These are phyloP conservation scores for Lepus europaeus DNA, from an alignment of 2,113 vertebrate species.

Conservation along the genomic window DNA sequence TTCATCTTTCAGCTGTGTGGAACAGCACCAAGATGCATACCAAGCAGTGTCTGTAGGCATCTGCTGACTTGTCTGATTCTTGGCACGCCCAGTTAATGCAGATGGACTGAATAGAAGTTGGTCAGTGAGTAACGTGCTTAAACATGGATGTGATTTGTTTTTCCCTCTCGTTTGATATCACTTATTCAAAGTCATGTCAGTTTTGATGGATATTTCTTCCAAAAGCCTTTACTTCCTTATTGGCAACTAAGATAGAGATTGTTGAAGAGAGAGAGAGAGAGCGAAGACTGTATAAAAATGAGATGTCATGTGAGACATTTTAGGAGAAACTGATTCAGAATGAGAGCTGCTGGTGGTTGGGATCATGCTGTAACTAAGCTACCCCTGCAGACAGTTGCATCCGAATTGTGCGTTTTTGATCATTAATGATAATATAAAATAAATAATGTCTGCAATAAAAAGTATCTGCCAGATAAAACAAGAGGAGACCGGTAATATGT, in stretches of 20 bases:
- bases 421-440: background rate
- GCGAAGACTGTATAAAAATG: slow-evolving; percentile 52
- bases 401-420: background rate
- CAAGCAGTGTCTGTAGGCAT: background rate
- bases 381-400: background rate
- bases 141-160: background rate
- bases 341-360: background rate
- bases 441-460: background rate
- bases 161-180: background rate
- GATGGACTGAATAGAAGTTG: background rate
- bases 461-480: background rate
- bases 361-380: background rate
- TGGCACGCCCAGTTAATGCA: background rate
- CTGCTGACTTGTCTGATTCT: background rate
- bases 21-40: background rate
- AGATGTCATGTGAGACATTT: slow-evolving; percentile 18
- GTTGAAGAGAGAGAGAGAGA: slow-evolving; percentile 3
- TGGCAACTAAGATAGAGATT: slow-evolving; percentile 71
- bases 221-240: slow-evolving; percentile 68
- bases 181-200: slow-evolving; percentile 24
- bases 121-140: background rate
- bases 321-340: background rate
- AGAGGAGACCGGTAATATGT: background rate
- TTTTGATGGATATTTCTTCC: slow-evolving; percentile 68
- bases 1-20: slow-evolving; percentile 24